Evolutionary conservation across 1,140 invertebrate genomes (phyloP).

Genomic region (Drosophila ogumai): DNA sequence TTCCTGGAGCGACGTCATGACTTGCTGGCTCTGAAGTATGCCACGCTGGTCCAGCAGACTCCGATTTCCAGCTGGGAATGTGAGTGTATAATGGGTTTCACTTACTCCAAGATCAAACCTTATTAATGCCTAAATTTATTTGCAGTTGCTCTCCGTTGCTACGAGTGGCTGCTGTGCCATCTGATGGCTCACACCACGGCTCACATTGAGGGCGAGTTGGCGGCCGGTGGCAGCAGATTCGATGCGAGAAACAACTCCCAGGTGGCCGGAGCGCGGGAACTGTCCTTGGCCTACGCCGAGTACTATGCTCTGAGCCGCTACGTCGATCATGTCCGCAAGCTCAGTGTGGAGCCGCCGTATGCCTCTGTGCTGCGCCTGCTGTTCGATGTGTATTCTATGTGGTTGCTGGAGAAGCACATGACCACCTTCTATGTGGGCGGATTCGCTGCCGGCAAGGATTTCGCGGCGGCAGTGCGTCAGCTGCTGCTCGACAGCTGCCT

Average conservation of each 20-base stretch:
- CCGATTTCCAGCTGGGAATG: constrained; percentile 85
- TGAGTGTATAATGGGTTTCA: constrained; percentile 82
- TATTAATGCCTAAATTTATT: constrained; percentile 38
- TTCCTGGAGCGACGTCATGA: constrained; percentile 87
- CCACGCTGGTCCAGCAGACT: constrained; percentile 42
- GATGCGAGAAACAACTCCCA: constrained; percentile 92
- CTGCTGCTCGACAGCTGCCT: constrained; percentile 89
- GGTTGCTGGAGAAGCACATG: constrained; percentile 90
- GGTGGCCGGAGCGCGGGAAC: constrained; percentile 90
- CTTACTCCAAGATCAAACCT: background rate
- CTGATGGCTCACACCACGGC: constrained; percentile 89
- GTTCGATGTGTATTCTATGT: constrained; percentile 90
- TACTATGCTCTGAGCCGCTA: constrained; percentile 88
- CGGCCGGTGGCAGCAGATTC: constrained; percentile 89
- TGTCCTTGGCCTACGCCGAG: constrained; percentile 92
- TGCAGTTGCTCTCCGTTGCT: constrained; percentile 90
- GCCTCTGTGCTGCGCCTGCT: constrained; percentile 88
- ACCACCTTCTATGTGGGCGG: constrained; percentile 91
- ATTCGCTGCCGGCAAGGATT: constrained; percentile 86
- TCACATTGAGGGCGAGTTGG: constrained; percentile 87
- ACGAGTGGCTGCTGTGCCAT: constrained; percentile 94
- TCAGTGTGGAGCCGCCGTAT: constrained; percentile 85
- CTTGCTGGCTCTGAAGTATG: constrained; percentile 86
- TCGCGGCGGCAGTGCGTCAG: constrained; percentile 86
- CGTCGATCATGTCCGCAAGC: constrained; percentile 85